Base-by-base conservation (phyloP, 2,888 invertebrate genomes). In the Gastracanthus pulcherrimus region DNA sequence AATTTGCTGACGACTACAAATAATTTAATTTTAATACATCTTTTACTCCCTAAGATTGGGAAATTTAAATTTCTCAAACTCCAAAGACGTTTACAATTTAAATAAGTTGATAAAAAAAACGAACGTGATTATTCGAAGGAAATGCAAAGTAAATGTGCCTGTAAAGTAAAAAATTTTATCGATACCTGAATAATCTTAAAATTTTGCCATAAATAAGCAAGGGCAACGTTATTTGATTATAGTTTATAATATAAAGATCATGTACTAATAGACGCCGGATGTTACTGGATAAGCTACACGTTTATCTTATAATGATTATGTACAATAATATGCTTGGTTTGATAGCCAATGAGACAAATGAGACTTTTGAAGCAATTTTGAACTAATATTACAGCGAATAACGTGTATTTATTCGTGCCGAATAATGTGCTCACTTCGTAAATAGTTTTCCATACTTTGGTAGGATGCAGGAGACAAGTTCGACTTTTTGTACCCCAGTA, bases 241-340 rank as follows among this genome's bases (percentile, higher is more conserved):
- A 5, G n/a, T n/a, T 55, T 66, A 66, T 23, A 58, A 29, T 11
- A 31, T 38, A 16, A 72, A 60, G 51, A 62, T 16, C 36, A 62
- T 34, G 62, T 51, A 62, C 45, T 55, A 62, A 48, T n/a, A 67
- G 55, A 55, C 67, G 41, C 13, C 11, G 29, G 38, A 48, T 38
- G 67, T 55, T 19, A 23, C 38, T 76, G 41, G 31, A 67, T 48
- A 51, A 67, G 36, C 48, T 38, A 13, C 26, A 4, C 19, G 64
- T 66, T 66, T 66, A 64, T 67, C 64, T 34, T 29, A 38, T 76
- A 70, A 62, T 45, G 48, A 60, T 62, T 70, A 60, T 70, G 69
- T 62, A 70, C 69, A 70, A 69, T 77, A 69, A 77, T 76, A 34
- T 60, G 48, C 48, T 77, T 77, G 60, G 62, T 77, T 36, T 48